Percentiles rank a stretch among this genome's conserved stretches.
phyloP scores from a whole-genome alignment of 2,797 vertebrate species.

The Cheirogaleus major region DNA sequence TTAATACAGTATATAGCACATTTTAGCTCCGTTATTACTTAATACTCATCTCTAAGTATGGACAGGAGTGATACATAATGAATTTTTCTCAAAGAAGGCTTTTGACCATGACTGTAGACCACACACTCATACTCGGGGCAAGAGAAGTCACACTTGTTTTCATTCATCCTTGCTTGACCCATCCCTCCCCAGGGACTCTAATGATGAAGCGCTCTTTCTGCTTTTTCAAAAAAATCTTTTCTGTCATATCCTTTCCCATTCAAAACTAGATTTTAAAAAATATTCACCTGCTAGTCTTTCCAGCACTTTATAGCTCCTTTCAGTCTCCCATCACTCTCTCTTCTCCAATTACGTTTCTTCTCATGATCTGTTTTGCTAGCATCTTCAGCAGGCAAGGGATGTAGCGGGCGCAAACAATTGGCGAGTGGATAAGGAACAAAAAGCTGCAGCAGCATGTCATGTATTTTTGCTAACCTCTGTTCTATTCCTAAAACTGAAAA shows the following conservation, averaged over 20 bases:
- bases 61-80: conserved; percentile 19
- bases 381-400: conserved; percentile 11
- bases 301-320: background rate
- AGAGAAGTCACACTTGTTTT: background rate
- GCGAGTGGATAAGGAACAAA: conserved; percentile 28
- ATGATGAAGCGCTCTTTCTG: background rate
- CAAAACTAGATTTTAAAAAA: conserved; percentile 28
- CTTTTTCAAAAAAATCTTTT: background rate
- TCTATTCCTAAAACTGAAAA: conserved; percentile 49
- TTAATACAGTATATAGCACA: conserved; percentile 51
- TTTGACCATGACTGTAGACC: background rate
- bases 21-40: conserved; percentile 37
- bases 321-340: background rate
- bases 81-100: conserved; percentile 52
- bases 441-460: background rate
- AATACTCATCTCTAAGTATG: conserved; percentile 55
- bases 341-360: background rate
- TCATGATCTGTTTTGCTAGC: background rate
- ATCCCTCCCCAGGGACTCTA: background rate
- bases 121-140: fast-evolving
- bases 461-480: conserved; percentile 54
- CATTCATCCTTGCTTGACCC: background rate
- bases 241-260: fast-evolving
- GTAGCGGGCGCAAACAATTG: background rate
- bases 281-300: background rate